Base-by-base conservation (phyloP, 2,888 invertebrate species). In the Drosophila emarginata region DNA sequence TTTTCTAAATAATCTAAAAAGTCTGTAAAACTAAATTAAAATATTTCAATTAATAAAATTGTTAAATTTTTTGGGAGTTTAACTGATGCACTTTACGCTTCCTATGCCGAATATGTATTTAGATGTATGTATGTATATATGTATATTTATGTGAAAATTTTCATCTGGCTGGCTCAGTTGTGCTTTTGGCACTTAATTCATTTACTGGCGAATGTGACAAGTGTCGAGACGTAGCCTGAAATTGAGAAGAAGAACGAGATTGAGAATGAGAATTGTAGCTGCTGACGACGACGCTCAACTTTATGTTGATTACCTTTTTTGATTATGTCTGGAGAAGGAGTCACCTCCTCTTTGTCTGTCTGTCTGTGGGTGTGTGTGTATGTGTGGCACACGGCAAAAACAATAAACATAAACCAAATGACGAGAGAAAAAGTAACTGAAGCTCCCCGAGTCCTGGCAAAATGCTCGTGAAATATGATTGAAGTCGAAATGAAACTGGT, bases 281-380 rank as follows among this genome's bases (percentile, higher is more conserved):
- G 79, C 76, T 80, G 78, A 77, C 76, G 82, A 80, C 88, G 76
- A 73, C 86, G 84, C 65, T 77, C 79, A 86, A 78, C 78, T 88
- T 88, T 87, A 89, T 88, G 88, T 88, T 88, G 87, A 88, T 88
- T 88, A 78, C 87, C 89, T 89, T 87, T 89, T 87, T 85, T 87
- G 87, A 88, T 88, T 88, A 87, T 84, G 89, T 80, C 76, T 80
- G 79, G 76, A 45, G 45, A 45, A 45, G 45, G 45, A 45, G 45
- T 45, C 45, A 21, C 12, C 21, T 45, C 21, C 45, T 45, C 21
- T 45, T 18, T 18, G 18, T 18, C 70, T 64, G 4, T 54, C 71
- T 74, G 76, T 64, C 5, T 54, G 72, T 74, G 76, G 70, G 73
- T 77, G 74, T 68, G 64, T 52, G 56, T 53, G 67, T 57, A 74